Evolutionary conservation across 2,888 invertebrate genomes (phyloP).

Genomic region (Caenorhabditis imperialis): DNA sequence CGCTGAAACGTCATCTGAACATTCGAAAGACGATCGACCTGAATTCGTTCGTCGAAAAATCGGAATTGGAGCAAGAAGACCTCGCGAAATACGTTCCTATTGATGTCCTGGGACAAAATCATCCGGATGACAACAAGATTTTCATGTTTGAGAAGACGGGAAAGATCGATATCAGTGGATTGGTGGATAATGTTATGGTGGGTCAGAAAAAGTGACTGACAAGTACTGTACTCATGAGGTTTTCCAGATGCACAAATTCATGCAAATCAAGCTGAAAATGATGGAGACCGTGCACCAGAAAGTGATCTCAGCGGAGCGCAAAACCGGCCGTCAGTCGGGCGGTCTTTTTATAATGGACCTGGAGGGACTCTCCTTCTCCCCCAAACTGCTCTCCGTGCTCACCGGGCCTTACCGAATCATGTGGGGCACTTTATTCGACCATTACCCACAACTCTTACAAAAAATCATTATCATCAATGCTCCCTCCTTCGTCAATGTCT

Average conservation of each 20-base stretch:
- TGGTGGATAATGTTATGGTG: conserved; percentile 62
- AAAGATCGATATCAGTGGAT: conserved; percentile 69
- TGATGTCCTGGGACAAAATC: conserved; percentile 68
- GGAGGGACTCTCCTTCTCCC: conserved; percentile 69
- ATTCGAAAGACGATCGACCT: conserved; percentile 69
- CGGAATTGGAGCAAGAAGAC: conserved; percentile 42
- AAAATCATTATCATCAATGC: conserved; percentile 74
- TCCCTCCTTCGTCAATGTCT: conserved; percentile 74
- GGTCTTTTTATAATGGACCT: conserved; percentile 74
- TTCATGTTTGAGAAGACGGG: conserved; percentile 69
- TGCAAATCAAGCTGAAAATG: conserved; percentile 74
- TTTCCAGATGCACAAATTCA: conserved; percentile 67
- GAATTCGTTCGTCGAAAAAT: conserved; percentile 48
- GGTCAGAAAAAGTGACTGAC: not conserved
- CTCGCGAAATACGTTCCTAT: conserved; percentile 68
- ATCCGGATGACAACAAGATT: conserved; percentile 62
- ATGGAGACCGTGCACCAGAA: conserved; percentile 71
- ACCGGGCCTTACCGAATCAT: conserved; percentile 76
- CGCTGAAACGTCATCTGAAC: conserved; percentile 70
- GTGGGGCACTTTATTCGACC: conserved; percentile 77
- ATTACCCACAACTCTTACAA: conserved; percentile 74
- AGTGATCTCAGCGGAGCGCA: conserved; percentile 63
- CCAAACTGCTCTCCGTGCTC: conserved; percentile 72
- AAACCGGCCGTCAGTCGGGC: conserved; percentile 64
- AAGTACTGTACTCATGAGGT: conserved; percentile 58